Conservation (phyloP, 2,113 vertebrate species). For the Rafetus swinhoei region DNA sequence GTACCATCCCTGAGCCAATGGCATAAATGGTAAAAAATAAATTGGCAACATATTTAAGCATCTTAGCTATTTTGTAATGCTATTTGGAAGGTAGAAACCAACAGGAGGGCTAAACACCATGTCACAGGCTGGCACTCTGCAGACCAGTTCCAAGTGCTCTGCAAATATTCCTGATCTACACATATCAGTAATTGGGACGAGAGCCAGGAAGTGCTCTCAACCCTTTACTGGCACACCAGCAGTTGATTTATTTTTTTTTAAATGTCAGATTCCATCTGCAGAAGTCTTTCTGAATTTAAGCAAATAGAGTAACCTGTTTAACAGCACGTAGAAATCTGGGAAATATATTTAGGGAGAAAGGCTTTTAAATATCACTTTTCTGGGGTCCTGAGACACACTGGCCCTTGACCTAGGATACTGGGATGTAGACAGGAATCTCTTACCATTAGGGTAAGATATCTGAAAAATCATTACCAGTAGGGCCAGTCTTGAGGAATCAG, state of each 20-base stretch:
- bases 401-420: too few relatives aligned
- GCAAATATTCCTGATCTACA: background rate
- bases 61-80: background rate
- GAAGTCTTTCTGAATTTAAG: background rate
- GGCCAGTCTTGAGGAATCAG: too few relatives aligned
- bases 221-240: background rate
- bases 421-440: background rate
- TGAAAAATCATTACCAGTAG: background rate
- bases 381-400: too few relatives aligned
- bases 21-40: background rate
- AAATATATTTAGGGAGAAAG: background rate
- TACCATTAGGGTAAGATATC: background rate
- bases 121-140: background rate
- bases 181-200: background rate
- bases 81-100: background rate
- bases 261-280: background rate
- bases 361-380: background rate
- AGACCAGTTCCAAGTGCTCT: background rate
- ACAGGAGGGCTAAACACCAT: background rate
- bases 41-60: background rate
- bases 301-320: background rate
- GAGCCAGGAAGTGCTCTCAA: background rate
- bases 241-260: background rate
- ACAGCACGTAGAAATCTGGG: background rate
- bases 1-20: background rate